phyloP scores from a whole-genome alignment of 2,888 invertebrate species.

The Machimus atricapillus region DNA sequence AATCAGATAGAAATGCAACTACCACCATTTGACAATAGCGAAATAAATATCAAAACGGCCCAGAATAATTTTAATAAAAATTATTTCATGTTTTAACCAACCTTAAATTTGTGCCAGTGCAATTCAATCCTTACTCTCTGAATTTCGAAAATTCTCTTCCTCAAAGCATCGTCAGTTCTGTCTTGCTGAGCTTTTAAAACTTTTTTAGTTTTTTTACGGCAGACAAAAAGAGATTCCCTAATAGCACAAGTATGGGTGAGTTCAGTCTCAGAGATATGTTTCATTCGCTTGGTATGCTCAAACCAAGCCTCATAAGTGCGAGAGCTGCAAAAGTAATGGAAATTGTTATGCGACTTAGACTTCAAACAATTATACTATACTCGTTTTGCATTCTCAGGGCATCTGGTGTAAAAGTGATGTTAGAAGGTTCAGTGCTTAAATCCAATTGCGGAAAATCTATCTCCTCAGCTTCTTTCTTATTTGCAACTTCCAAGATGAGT shows the following conservation, averaged over 20 bases:
- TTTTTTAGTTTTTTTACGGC: conserved; percentile 80
- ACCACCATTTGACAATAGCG: too few species aligned
- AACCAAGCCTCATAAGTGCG: conserved; percentile 85
- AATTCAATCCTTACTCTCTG: conserved; percentile 84
- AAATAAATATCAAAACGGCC: too few species aligned
- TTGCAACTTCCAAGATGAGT: conserved; percentile 75
- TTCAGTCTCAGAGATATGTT: conserved; percentile 79
- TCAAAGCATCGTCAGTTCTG: conserved; percentile 82
- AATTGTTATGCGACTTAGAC: background rate
- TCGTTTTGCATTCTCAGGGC: conserved; percentile 77
- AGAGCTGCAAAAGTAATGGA: conserved; percentile 59
- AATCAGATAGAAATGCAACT: too few species aligned
- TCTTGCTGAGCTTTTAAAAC: conserved; percentile 83
- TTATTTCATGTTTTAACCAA: conserved; percentile 38
- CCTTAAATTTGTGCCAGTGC: conserved; percentile 77
- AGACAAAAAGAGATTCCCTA: conserved; percentile 80
- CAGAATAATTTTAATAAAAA: background rate
- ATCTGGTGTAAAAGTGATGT: conserved; percentile 85
- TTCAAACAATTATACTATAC: conserved; percentile 56
- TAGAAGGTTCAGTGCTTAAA: conserved; percentile 78
- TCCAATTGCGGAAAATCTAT: conserved; percentile 79
- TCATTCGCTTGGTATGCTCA: conserved; percentile 77
- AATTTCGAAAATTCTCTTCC: conserved; percentile 88
- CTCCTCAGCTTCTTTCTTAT: conserved; percentile 80
- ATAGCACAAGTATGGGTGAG: conserved; percentile 78